Evolutionary conservation across 2,113 vertebrate species (phyloP), one percentile per base, ranked within the genome.

Genomic region (Psilopsiagon aurifrons): DNA sequence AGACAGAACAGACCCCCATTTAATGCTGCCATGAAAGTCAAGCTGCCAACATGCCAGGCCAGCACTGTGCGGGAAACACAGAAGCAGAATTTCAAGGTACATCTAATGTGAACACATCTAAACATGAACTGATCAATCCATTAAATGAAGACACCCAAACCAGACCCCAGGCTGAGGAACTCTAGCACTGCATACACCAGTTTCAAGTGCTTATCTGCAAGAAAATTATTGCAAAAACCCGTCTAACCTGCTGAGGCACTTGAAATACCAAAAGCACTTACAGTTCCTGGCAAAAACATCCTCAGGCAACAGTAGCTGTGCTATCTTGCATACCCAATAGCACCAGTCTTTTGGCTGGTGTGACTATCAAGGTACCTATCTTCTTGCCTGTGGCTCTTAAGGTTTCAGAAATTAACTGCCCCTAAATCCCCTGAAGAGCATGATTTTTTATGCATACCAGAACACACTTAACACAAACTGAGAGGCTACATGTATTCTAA

Each of bases 221-320:
- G 73, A 77, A 83, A 93, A 7, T 47, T 71, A 63, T 54, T 35
- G 1, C 64, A 63, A 66, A 90, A 92, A 57, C 76, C 46, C 0
- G 69, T 81, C 83, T 86, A 69, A 88, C 95, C 83, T 75, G 95
- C 55, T 84, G 55, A 75, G 43, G 46, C 51, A 63, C 71, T 86
- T 70, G 64, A 86, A 90, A 94, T 94, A 86, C 55, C 68, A 70
- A 81, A 92, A 88, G 37, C 35, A 70, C 35, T 90, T 79, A 93
- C 17, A 69, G 69, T 92, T 96, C 83, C 91, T 96, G 83, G 55
- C 0, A 9, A 94, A 94, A 96, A 95, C 83, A 96, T 81, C 92
- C 86, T 67, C 49, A 84, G 95, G 92, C 86, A 88, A 86, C 49
- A 81, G 80, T 68, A 96, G 83, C 91, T 97, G 94, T 86, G 73